These are phyloP conservation scores for Mastigias papua DNA, from an alignment of 30 jellyfish, hydroid and myxozoan genomes.

Conservation along the genomic window DNA sequence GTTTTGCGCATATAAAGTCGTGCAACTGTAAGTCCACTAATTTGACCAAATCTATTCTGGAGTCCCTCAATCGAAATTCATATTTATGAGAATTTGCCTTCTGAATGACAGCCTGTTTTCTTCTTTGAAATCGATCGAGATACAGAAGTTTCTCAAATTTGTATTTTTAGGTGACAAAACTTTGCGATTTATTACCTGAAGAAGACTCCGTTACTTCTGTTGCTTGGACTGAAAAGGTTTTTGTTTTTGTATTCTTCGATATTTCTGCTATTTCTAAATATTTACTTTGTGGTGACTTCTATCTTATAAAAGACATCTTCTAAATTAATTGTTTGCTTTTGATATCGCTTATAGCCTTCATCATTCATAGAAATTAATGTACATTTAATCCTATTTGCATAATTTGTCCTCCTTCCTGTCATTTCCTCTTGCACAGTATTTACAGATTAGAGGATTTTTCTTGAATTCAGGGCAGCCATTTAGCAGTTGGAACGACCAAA, in stretches of 20 bases:
- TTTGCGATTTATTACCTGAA: conserved; percentile 88
- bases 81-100: too few relatives aligned
- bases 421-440: neutral
- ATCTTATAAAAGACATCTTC: too few relatives aligned
- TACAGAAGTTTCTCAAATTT: neutral
- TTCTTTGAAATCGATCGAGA: neutral
- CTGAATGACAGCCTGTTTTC: neutral
- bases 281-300: neutral
- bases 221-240: conserved; percentile 93
- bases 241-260: too few relatives aligned
- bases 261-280: neutral
- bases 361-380: too few relatives aligned
- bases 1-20: too few relatives aligned
- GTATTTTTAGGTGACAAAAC: conserved; percentile 83
- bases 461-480: conserved; percentile 78
- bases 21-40: too few relatives aligned
- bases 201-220: conserved; percentile 91
- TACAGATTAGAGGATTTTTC: neutral
- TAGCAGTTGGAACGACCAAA: conserved; percentile 91
- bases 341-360: too few relatives aligned
- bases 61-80: too few relatives aligned
- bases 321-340: too few relatives aligned
- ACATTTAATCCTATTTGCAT: too few relatives aligned
- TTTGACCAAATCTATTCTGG: too few relatives aligned
- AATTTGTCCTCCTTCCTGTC: too few relatives aligned